Conservation (phyloP, 2,888 invertebrate genomes). For the Lycia hirtaria region DNA sequence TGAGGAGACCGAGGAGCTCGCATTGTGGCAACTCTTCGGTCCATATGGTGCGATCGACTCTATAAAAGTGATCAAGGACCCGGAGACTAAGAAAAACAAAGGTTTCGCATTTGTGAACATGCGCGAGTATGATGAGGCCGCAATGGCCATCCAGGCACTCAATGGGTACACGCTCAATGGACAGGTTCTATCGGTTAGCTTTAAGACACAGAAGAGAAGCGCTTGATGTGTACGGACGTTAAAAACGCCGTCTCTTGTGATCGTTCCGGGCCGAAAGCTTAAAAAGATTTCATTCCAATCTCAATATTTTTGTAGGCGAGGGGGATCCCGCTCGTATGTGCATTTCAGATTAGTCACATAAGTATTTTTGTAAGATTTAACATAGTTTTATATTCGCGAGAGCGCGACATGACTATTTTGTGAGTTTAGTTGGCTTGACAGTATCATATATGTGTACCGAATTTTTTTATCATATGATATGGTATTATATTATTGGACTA, state of each 20-base stretch:
- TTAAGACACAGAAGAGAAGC: conserved; percentile 84
- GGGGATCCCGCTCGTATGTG: conserved; percentile 79
- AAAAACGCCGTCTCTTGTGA: conserved; percentile 74
- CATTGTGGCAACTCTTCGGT: conserved; percentile 83
- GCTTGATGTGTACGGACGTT: conserved; percentile 77
- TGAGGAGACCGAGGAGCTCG: conserved; percentile 82
- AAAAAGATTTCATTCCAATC: conserved; percentile 82
- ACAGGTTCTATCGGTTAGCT: conserved; percentile 84
- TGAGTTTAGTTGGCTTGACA: conserved; percentile 83
- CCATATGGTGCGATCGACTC: conserved; percentile 84
- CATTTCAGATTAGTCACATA: conserved; percentile 84
- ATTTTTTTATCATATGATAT: conserved; percentile 78
- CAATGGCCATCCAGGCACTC: conserved; percentile 83
- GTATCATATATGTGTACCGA: conserved; percentile 82
- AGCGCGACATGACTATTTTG: conserved; percentile 82
- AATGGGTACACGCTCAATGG: conserved; percentile 84
- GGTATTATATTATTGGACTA: conserved; percentile 82
- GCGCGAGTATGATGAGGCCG: conserved; percentile 84
- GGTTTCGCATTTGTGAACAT: conserved; percentile 84
- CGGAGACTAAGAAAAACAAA: conserved; percentile 84
- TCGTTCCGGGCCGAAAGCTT: conserved; percentile 78
- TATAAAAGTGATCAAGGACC: conserved; percentile 83
- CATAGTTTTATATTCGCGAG: conserved; percentile 82
- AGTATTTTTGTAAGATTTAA: conserved; percentile 86
- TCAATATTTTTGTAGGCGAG: conserved; percentile 85